Evolutionary conservation across 1,140 invertebrate species (phyloP).

Genomic region (Probaryconus sp.): DNA sequence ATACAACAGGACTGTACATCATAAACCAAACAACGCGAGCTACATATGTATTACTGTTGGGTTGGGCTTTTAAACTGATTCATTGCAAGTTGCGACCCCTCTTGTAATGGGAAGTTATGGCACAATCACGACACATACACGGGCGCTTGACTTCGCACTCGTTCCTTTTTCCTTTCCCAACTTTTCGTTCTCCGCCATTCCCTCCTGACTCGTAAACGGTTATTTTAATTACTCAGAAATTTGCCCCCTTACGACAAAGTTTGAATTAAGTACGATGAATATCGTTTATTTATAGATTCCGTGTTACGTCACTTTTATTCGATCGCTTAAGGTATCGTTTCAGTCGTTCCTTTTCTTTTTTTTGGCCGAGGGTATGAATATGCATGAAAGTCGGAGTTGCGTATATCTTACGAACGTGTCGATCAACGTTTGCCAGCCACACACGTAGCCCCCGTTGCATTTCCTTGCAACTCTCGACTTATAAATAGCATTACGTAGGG

Average conservation of each 20-base stretch:
- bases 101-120: conserved; percentile 68
- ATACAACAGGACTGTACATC: conserved; percentile 64
- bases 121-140: conserved; percentile 57
- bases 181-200: conserved; percentile 19
- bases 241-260: conserved; percentile 3
- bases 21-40: conserved; percentile 67
- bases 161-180: conserved; percentile 23
- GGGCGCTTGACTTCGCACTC: conserved; percentile 24
- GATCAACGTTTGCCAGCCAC: conserved; percentile 66
- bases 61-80: conserved; percentile 73
- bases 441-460: conserved; percentile 65
- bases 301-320: conserved; percentile 9
- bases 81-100: conserved; percentile 65
- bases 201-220: not conserved
- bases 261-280: conserved; percentile 3
- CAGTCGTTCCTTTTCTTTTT: conserved; percentile 5
- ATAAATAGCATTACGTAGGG: conserved; percentile 71
- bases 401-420: conserved; percentile 53
- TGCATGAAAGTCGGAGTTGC: conserved; percentile 39
- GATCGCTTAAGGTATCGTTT: not conserved
- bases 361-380: conserved; percentile 30
- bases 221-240: conserved; percentile 36
- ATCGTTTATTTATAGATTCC: not conserved
- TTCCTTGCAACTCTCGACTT: conserved; percentile 63
- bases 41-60: conserved; percentile 63